Base-by-base conservation (phyloP, 1,140 invertebrate species). In the Bradysia coprophila region DNA sequence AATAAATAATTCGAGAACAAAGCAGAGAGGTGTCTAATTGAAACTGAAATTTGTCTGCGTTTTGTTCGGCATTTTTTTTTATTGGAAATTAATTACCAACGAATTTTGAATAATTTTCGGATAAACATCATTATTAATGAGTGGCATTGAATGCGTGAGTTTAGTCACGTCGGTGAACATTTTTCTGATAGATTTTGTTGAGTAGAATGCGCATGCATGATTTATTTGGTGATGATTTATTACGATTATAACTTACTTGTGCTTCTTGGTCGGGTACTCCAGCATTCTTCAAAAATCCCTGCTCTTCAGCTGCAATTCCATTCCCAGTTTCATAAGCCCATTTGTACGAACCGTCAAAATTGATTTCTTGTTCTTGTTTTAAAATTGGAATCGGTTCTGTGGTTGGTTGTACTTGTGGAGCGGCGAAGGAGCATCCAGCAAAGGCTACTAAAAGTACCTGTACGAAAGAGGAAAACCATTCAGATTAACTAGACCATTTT, bases 251-350 rank as follows among this genome's bases (percentile, higher is more conserved):
- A 8, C 28, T 40, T 22, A 72, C 67, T 45, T 69, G 54, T 6
- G 68, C 68, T 46, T 73, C 72, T n/a, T 69, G 63, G 46, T 77
- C 71, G 22, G 68, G 67, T 9, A 59, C 58, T 24, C 71, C 73
- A 33, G 71, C 62, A 51, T 80, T 77, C 56, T 78, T 78, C 46
- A 81, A 59, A 49, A 70, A 74, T 10, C 78, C 78, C 44, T 69
- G 61, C 54, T 80, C 77, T 50, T 75, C 68, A 0, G 69, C 74
- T 5, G 61, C 55, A 48, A 79, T 80, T 19, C 77, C 77, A 52
- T 81, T 78, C 16, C 69, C 75, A 23, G 69, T 71, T 52, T 71
- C 69, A 50, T 69, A 77, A 50, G 61, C 63, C 51, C 62, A 78
- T 50, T 70, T 69, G 59, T 76, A 79, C 4, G 72, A 72, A 42